Conservation (phyloP, 2,113 vertebrate genomes). For the Bothrops jararaca region DNA sequence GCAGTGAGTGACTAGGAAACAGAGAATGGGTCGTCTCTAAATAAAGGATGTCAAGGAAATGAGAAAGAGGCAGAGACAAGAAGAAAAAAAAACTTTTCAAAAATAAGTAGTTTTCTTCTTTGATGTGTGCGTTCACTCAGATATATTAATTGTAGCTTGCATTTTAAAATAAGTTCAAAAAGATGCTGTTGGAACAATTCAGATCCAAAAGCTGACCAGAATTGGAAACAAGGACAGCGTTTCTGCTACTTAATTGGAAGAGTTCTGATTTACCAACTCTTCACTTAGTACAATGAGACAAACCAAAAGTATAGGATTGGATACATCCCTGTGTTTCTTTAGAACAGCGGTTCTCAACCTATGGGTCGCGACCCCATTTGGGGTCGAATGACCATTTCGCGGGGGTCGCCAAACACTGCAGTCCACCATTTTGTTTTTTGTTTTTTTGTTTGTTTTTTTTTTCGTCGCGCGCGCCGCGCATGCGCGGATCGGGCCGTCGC, state of each 20-base stretch:
- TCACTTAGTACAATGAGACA: slow-evolving; percentile 44
- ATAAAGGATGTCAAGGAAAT: not conserved
- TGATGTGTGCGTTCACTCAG: not conserved
- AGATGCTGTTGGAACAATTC: slow-evolving; percentile 7
- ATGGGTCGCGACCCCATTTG: too few species aligned
- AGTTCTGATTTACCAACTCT: slow-evolving; percentile 19
- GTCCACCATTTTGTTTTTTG: too few species aligned
- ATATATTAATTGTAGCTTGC: not conserved
- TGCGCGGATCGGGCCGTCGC: too few species aligned
- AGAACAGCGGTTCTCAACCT: too few species aligned
- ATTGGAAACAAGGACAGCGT: not conserved
- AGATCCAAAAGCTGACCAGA: slow-evolving; percentile 9
- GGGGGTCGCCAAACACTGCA: too few species aligned
- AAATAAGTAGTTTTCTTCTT: slow-evolving; percentile 12
- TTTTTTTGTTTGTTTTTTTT: too few species aligned
- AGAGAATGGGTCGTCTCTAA: not conserved
- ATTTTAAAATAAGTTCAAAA: slow-evolving; percentile 6
- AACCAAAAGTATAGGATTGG: not conserved
- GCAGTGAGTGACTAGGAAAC: not conserved
- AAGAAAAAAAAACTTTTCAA: not conserved
- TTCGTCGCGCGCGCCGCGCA: too few species aligned
- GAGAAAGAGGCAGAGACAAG: not conserved
- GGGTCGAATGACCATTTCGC: too few species aligned
- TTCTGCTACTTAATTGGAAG: not conserved
- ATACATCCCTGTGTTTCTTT: slow-evolving; percentile 23